Conservation (phyloP, 2,797 vertebrate genomes). For the Sciurus carolinensis region DNA sequence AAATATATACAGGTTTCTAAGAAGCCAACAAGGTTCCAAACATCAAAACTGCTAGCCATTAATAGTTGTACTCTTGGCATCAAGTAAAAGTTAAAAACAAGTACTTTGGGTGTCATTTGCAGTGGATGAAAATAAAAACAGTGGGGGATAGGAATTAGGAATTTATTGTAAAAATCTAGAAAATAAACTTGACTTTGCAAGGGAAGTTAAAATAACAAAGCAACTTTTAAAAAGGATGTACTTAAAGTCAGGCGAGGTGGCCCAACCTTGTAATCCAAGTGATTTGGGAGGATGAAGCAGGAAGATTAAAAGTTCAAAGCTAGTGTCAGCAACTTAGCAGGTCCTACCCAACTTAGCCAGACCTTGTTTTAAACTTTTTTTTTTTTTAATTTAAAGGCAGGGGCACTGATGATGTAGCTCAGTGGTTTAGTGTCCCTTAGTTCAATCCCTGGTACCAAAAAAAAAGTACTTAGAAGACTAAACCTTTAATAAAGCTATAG, state of each 20-base stretch:
- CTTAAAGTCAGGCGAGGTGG: too few relatives aligned
- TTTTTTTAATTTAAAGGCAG: too few relatives aligned
- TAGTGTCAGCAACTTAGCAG: too few relatives aligned
- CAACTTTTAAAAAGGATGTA: not conserved
- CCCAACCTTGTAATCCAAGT: too few relatives aligned
- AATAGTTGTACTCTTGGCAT: not conserved
- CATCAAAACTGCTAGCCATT: constrained; percentile 10
- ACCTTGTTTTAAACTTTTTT: too few relatives aligned
- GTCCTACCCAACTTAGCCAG: too few relatives aligned
- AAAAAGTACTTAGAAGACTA: not conserved
- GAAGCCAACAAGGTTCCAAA: not conserved
- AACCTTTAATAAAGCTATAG: not conserved
- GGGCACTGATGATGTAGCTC: too few relatives aligned
- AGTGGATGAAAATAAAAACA: not conserved
- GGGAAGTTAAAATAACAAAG: not conserved
- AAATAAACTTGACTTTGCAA: not conserved
- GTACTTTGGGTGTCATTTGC: not conserved
- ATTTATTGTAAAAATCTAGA: not conserved
- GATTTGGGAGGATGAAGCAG: too few relatives aligned
- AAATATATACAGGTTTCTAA: constrained; percentile 40
- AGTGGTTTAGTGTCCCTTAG: too few relatives aligned
- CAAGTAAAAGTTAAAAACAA: constrained; percentile 56
- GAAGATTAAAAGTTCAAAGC: too few relatives aligned
- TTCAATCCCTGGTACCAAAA: too few relatives aligned
- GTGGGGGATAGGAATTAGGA: not conserved